A percentile compares a stretch with the other conserved stretches of the same genome.
Evolutionary conservation across 2,888 invertebrate species (phyloP).

Genomic region (Limnephilus marmoratus): DNA sequence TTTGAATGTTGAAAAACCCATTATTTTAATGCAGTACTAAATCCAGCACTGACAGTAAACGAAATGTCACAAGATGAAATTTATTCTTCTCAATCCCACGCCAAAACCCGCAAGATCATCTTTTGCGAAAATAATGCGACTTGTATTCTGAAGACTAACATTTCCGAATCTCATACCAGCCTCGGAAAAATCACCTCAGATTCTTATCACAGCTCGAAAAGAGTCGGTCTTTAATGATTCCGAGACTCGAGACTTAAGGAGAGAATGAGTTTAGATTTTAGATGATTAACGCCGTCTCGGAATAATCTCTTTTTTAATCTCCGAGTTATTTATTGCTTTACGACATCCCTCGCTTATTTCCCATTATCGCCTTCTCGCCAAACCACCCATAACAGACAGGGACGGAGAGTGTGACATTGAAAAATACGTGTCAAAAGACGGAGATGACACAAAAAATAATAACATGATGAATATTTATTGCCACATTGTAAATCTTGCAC

Average conservation of each 20-base stretch:
- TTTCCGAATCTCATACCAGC: slow-evolving; percentile 24
- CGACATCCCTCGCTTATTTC: slow-evolving; percentile 61
- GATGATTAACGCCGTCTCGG: slow-evolving; percentile 60
- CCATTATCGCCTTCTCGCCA: slow-evolving; percentile 64
- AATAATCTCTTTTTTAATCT: slow-evolving; percentile 64
- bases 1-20: background rate
- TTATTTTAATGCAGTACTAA: background rate
- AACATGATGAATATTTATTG: slow-evolving; percentile 64
- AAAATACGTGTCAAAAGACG: slow-evolving; percentile 59
- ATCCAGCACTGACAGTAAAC: slow-evolving; percentile 1
- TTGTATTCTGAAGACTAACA: background rate
- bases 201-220: slow-evolving; percentile 49
- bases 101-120: slow-evolving; percentile 16
- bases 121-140: slow-evolving; percentile 10
- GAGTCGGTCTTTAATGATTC: slow-evolving; percentile 60
- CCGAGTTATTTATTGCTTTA: slow-evolving; percentile 65
- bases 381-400: slow-evolving; percentile 63
- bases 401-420: slow-evolving; percentile 63
- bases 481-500: slow-evolving; percentile 65
- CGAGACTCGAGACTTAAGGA: slow-evolving; percentile 50
- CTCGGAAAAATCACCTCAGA: slow-evolving; percentile 44
- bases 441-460: slow-evolving; percentile 56
- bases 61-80: slow-evolving; percentile 26
- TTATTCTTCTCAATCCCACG: slow-evolving; percentile 39
- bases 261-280: slow-evolving; percentile 58